Evolutionary conservation across 92 coral and sea anemone genomes (phyloP), one percentile per base, ranked within the genome.

Genomic region (Epizoanthus stellaris): DNA sequence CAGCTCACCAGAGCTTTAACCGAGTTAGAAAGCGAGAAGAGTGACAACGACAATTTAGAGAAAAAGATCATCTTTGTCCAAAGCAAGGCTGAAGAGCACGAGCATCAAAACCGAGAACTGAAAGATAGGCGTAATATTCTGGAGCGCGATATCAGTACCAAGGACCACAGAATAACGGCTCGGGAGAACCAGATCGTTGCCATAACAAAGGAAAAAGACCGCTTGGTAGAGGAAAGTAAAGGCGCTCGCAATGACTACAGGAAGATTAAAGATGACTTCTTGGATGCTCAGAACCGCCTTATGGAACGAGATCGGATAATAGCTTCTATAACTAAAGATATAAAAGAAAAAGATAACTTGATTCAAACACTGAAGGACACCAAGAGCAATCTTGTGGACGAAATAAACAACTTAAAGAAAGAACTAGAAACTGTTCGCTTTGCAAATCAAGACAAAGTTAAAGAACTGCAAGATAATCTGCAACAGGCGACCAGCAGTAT

Each of bases 361-460:
- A 75, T 94, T 70, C 97, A 92, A 19, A 91, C 85, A 40, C 81
- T 97, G 61, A 97, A 76, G 80, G 89, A 90, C 65, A 89, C 94
- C 82, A 97, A 94, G 76, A 88, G 81, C 14, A 80, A 88, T 45
- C 88, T 94, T 54, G 91, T 72, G 12, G 88, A 90, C 23, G 99
- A 97, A 30, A 80, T 97, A 20, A 56, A 77, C 13, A 90, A 82
- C 14, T 85, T 93, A 23, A 95, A 92, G 85, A 95, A 92, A 64
- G 99, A 97, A 71, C 90, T 95, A n/a, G 99, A 95, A 71, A 86
- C 92, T 20, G 83, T 92, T 12, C 95, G 99, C 34, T 73, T 68
- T 42, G 87, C 91, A 67, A 93, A 93, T 73, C 98, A 91, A 84
- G 98, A 97, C 62, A 87, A 85, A 75, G 85, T 97, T 80, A 88